Conservation (phyloP, 2,888 invertebrate genomes). For the Drosophila antonietae region DNA sequence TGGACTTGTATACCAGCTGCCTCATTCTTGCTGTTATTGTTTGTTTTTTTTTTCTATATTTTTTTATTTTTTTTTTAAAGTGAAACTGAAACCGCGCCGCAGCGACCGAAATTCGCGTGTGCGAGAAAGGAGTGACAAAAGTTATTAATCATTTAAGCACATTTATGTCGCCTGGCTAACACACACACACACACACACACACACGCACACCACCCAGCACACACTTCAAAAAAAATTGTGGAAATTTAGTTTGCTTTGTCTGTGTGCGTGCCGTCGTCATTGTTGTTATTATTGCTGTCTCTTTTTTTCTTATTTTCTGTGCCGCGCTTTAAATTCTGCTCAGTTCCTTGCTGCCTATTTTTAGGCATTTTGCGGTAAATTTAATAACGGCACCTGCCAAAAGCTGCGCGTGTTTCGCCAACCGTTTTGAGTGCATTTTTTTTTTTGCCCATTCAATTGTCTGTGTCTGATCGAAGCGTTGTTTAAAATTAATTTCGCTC, state of each 20-base stretch:
- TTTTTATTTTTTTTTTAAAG: constrained; percentile 47
- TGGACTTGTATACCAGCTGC: constrained; percentile 51
- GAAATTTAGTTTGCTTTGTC: constrained; percentile 51
- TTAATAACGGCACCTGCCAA: constrained; percentile 43
- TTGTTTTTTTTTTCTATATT: constrained; percentile 21
- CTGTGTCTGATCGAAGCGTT: constrained; percentile 2
- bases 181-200: constrained; percentile 24
- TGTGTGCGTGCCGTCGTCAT: constrained; percentile 1
- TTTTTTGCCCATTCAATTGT: background rate
- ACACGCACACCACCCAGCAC: constrained; percentile 14
- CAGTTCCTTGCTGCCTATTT: constrained; percentile 20
- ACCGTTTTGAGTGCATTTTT: constrained; percentile 12
- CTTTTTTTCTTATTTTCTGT: constrained; percentile 10
- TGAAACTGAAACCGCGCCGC: constrained; percentile 63
- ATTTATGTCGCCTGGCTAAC: constrained; percentile 66
- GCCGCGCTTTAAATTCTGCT: constrained; percentile 34
- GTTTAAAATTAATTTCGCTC: constrained; percentile 1
- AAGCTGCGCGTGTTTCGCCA: constrained; percentile 12
- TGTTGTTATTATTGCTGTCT: background rate
- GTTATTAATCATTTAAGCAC: constrained; percentile 78
- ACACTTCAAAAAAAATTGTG: constrained; percentile 22
- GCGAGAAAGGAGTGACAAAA: constrained; percentile 68
- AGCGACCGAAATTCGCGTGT: constrained; percentile 35
- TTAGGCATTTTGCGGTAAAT: constrained; percentile 26
- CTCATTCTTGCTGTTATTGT: constrained; percentile 6